phyloP scores from a whole-genome alignment of 2,113 vertebrate species.

The Malaclemys terrapin region DNA sequence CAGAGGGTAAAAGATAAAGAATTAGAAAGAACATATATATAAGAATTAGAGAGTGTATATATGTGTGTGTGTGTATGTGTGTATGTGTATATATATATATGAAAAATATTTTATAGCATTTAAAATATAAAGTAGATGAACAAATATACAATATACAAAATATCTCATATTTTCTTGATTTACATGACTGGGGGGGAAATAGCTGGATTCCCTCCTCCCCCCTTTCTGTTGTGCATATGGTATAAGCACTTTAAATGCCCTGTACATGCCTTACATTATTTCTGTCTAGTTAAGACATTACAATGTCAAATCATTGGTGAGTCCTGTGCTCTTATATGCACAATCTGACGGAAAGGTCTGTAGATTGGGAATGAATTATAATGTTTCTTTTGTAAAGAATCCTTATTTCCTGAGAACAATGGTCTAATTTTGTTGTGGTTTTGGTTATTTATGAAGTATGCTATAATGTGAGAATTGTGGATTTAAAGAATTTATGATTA shows the following conservation, averaged over 20 bases:
- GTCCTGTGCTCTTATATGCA: neutral
- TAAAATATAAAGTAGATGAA: neutral
- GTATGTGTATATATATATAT: too few relatives aligned
- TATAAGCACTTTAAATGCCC: neutral
- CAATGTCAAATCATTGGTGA: neutral
- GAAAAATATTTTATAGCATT: neutral
- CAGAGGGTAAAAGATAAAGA: too few relatives aligned
- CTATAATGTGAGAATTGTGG: neutral
- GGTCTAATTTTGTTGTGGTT: neutral
- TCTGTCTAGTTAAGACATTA: neutral
- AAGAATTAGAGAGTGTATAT: neutral
- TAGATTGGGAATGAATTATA: neutral
- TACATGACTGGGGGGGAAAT: neutral
- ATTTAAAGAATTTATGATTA: constrained; percentile 6
- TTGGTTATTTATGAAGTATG: neutral
- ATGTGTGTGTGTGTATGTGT: too few relatives aligned
- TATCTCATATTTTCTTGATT: neutral
- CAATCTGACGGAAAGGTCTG: neutral
- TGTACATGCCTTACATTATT: neutral
- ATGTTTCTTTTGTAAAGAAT: neutral
- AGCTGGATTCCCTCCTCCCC: too few relatives aligned
- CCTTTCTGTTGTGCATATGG: neutral
- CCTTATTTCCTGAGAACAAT: neutral
- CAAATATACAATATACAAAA: neutral
- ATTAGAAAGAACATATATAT: too few relatives aligned